Percentiles rank a stretch among this genome's conserved stretches.
phyloP scores from a whole-genome alignment of 1,140 invertebrate species.

The Drosophila serrata region DNA sequence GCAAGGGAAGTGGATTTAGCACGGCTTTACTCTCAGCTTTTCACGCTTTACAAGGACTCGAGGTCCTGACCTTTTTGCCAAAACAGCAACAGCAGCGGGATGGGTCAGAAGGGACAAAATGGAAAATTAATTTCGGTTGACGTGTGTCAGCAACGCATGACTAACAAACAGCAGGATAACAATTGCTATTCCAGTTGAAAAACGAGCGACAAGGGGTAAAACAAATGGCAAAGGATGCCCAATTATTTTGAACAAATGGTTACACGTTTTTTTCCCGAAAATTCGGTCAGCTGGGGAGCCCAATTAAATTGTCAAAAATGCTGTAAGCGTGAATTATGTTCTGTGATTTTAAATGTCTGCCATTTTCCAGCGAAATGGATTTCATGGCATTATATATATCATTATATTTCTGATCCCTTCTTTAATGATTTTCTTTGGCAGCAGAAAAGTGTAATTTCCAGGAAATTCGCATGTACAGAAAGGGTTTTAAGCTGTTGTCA shows the following conservation, averaged over 20 bases:
- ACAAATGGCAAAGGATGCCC: constrained; percentile 71
- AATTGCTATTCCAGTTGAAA: constrained; percentile 56
- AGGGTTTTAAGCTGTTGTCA: not conserved
- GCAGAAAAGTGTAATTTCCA: not conserved
- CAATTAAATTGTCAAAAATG: constrained; percentile 76
- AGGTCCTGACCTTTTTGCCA: constrained; percentile 18
- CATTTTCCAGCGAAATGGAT: constrained; percentile 46
- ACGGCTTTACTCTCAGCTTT: not conserved
- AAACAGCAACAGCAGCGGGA: not conserved
- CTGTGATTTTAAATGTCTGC: constrained; percentile 56
- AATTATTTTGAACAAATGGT: constrained; percentile 70
- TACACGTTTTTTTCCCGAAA: constrained; percentile 28
- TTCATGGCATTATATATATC: constrained; percentile 13
- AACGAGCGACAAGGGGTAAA: constrained; percentile 56
- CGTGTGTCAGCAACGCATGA: constrained; percentile 70
- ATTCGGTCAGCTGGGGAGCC: constrained; percentile 24
- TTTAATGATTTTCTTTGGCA: not conserved
- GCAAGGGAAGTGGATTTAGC: not conserved
- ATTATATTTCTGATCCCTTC: constrained; percentile 17
- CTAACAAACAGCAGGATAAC: constrained; percentile 43
- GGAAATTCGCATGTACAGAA: not conserved
- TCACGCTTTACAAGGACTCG: constrained; percentile 3
- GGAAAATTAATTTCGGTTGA: constrained; percentile 74
- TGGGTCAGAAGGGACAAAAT: constrained; percentile 28
- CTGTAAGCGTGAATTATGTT: constrained; percentile 64